A percentile compares a stretch with the other conserved stretches of the same genome.
phyloP scores from a whole-genome alignment of 2,797 vertebrate genomes.

The Protonibea diacanthus region DNA sequence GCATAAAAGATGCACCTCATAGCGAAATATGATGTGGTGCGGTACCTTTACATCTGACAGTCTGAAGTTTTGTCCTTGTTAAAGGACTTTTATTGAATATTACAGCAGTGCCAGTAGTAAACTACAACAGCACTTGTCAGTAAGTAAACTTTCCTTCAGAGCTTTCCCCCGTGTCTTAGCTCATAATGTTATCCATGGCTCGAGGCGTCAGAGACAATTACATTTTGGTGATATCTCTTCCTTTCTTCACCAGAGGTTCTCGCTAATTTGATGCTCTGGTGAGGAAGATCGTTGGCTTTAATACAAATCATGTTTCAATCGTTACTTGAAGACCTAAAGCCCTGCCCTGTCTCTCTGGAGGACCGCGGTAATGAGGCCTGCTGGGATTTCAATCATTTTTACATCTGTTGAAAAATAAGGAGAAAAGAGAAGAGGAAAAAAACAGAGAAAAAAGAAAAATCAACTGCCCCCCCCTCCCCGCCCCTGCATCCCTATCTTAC shows the following conservation, averaged over 20 bases:
- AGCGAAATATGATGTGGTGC: neutral
- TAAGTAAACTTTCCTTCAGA: conserved; percentile 56
- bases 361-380: conserved; percentile 93
- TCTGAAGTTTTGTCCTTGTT: conserved; percentile 20
- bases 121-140: conserved; percentile 5
- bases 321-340: conserved; percentile 92
- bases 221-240: conserved; percentile 71
- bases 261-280: conserved; percentile 84
- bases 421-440: conserved; percentile 72
- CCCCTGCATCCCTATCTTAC: conserved; percentile 2
- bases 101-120: conserved; percentile 1
- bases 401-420: conserved; percentile 88
- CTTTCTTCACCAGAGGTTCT: conserved; percentile 77
- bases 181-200: conserved; percentile 54
- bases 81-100: conserved; percentile 2
- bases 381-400: conserved; percentile 93
- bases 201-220: conserved; percentile 78
- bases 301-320: conserved; percentile 96
- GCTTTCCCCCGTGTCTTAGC: conserved; percentile 38
- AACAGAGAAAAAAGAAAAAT: conserved; percentile 78
- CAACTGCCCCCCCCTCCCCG: conserved; percentile 44
- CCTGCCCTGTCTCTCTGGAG: conserved; percentile 82
- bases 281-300: conserved; percentile 89
- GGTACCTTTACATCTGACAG: neutral
- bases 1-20: neutral